Conservation (phyloP, 1,140 invertebrate genomes). For the Drosophila tropicalis region DNA sequence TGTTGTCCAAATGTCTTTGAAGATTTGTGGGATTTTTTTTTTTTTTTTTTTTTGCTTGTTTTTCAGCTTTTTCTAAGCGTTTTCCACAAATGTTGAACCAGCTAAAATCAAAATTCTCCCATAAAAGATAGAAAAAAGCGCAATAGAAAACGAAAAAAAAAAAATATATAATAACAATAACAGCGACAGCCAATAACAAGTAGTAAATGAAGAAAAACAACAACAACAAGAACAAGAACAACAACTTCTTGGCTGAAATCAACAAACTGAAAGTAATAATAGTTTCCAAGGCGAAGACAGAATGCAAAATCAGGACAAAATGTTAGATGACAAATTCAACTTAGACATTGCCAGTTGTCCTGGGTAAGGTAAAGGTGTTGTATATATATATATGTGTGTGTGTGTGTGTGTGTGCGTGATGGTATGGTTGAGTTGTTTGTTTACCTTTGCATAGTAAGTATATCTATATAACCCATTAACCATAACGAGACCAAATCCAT, state of each 20-base stretch:
- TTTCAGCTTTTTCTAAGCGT: too few relatives aligned
- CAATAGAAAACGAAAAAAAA: not conserved
- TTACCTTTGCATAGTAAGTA: not conserved
- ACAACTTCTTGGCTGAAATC: constrained; percentile 53
- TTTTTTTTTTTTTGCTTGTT: too few relatives aligned
- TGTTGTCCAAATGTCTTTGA: too few relatives aligned
- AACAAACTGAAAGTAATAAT: constrained; percentile 56
- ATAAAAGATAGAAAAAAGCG: not conserved
- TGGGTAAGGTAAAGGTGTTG: constrained; percentile 31
- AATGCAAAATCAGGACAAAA: constrained; percentile 7
- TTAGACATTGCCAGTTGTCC: constrained; percentile 46
- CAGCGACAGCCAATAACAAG: constrained; percentile 2
- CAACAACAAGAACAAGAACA: constrained; percentile 15
- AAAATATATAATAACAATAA: constrained; percentile 1
- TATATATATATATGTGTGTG: not conserved
- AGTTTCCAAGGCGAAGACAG: constrained; percentile 73
- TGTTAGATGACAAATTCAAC: constrained; percentile 52
- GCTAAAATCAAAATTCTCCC: constrained; percentile 27
- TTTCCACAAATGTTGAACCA: constrained; percentile 21
- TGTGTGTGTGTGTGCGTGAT: too few relatives aligned
- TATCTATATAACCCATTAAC: not conserved
- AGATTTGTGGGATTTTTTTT: too few relatives aligned
- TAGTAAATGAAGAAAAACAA: not conserved
- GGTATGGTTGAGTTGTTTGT: not conserved
- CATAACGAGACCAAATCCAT: not conserved